Evolutionary conservation across 2,888 invertebrate genomes (phyloP).

Genomic region (Podotricha telesiphe): DNA sequence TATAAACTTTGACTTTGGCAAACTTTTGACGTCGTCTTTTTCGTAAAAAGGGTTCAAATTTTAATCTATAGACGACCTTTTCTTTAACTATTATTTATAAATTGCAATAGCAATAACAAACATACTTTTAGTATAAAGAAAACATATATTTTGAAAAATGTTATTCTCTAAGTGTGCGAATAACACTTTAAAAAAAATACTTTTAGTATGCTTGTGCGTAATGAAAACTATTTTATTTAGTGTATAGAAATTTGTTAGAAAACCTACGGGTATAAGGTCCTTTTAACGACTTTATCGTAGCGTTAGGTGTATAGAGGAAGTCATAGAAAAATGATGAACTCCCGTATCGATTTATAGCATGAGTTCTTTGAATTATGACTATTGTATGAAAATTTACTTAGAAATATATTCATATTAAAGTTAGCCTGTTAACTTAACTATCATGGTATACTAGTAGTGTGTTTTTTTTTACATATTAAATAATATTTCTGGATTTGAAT

Average conservation of each 20-base stretch:
- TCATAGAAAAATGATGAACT: slow-evolving; percentile 11
- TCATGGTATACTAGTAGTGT: not conserved
- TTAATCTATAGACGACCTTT: too few species aligned
- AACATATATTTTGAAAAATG: too few species aligned
- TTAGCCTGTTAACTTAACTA: not conserved
- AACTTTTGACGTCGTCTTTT: too few species aligned
- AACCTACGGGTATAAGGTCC: not conserved
- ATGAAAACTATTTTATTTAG: not conserved
- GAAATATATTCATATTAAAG: not conserved
- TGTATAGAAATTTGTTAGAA: not conserved
- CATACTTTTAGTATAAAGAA: too few species aligned
- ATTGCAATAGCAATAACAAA: too few species aligned
- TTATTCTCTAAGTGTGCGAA: too few species aligned
- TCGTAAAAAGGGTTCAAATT: too few species aligned
- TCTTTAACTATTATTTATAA: too few species aligned
- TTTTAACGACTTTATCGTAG: not conserved
- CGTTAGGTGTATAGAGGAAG: slow-evolving; percentile 11
- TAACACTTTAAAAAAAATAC: too few species aligned
- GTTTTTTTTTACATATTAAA: not conserved
- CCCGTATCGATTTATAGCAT: slow-evolving; percentile 1
- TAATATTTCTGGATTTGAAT: not conserved
- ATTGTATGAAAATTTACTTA: slow-evolving; percentile 27
- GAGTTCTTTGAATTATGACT: not conserved
- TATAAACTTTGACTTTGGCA: too few species aligned
- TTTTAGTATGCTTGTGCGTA: not conserved